Evolutionary conservation across 2,113 vertebrate genomes (phyloP).

Genomic region (Mesembrinibis cayennensis): DNA sequence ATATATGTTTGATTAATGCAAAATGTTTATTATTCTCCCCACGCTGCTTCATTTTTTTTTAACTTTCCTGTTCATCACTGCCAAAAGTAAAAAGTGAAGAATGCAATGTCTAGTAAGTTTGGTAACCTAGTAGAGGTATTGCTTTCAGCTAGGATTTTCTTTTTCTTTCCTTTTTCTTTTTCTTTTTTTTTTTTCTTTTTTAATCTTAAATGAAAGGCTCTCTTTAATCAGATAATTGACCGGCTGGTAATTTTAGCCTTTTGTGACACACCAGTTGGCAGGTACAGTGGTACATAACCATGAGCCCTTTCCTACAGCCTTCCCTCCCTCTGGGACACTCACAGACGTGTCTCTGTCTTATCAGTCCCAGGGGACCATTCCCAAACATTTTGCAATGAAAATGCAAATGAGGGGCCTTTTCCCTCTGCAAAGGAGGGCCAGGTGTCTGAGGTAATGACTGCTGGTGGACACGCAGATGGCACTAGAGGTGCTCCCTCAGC

Average conservation of each 20-base stretch:
- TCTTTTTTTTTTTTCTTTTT: not conserved
- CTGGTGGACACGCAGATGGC: constrained; percentile 71
- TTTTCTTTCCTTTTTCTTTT: not conserved
- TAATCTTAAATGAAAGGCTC: constrained; percentile 75
- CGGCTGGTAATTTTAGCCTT: constrained; percentile 78
- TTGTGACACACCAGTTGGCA: constrained; percentile 93
- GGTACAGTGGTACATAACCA: constrained; percentile 77
- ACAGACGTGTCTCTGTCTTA: constrained; percentile 76
- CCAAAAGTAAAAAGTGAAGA: constrained; percentile 40
- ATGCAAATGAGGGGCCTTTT: not conserved
- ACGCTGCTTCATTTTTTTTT: not conserved
- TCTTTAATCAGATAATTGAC: constrained; percentile 86
- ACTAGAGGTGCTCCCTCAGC: constrained; percentile 52
- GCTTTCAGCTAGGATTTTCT: constrained; percentile 69
- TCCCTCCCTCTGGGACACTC: constrained; percentile 71
- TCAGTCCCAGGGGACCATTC: constrained; percentile 57
- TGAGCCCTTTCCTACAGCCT: constrained; percentile 66
- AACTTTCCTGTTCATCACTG: constrained; percentile 48
- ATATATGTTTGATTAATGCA: constrained; percentile 40
- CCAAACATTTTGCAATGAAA: constrained; percentile 68
- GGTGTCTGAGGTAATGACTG: constrained; percentile 72
- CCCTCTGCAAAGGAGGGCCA: constrained; percentile 49
- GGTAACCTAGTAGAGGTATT: constrained; percentile 70
- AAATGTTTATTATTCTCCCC: constrained; percentile 52
- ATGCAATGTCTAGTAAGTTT: not conserved